Conservation (phyloP, 2,888 invertebrate species). For the Caenorhabditis drosophilae region DNA sequence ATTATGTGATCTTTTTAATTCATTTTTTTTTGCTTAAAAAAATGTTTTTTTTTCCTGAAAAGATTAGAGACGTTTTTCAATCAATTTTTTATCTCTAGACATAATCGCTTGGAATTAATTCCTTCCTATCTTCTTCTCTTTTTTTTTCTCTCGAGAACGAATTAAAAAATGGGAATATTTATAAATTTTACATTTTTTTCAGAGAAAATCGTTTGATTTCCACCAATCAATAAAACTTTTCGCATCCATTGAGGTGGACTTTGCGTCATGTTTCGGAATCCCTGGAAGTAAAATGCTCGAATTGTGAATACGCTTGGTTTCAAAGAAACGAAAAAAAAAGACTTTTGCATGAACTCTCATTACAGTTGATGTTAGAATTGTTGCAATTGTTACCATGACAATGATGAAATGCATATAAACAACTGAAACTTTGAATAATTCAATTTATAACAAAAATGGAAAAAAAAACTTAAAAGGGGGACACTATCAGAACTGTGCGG, state of each 20-base stretch:
- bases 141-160: neutral
- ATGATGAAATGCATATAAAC: constrained; percentile 61
- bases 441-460: neutral
- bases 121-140: no score
- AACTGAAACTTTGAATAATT: constrained; percentile 40
- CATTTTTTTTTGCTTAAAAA: no score
- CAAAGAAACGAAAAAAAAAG: neutral
- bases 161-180: neutral
- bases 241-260: constrained; percentile 44
- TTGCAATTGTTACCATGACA: constrained; percentile 56
- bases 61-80: no score
- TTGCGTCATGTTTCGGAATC: constrained; percentile 40
- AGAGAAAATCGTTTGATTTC: constrained; percentile 11
- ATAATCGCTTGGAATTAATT: no score
- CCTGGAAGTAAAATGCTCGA: constrained; percentile 12
- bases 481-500: constrained; percentile 61
- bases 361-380: constrained; percentile 54
- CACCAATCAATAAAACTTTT: constrained; percentile 15
- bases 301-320: neutral
- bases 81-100: no score
- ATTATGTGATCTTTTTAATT: no score
- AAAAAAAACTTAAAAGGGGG: constrained; percentile 47
- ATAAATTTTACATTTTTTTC: constrained; percentile 20
- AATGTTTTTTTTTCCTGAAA: no score
- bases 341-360: constrained; percentile 54